Evolutionary conservation across 2,888 invertebrate species (phyloP), one percentile per base, ranked within the genome.

Genomic region (Anarsia innoxiella): DNA sequence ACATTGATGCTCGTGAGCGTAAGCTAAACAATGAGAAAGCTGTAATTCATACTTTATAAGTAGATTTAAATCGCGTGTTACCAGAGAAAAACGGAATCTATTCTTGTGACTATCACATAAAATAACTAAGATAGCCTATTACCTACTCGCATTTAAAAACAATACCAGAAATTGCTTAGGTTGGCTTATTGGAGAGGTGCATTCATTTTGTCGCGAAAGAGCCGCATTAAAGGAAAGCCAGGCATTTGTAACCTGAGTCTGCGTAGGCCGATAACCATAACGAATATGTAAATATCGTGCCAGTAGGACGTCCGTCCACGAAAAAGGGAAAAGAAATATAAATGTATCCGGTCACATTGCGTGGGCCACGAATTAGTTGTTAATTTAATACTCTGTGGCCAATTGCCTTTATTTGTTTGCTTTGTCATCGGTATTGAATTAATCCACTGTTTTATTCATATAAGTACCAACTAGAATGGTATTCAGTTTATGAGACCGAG

Each of bases 251-350:
- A 31, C 16, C 35, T 37, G 36, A 42, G 41, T 41, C 36, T 35
- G 42, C 48, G 49, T 53, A 15, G 28, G 35, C 28, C 12, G 27
- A 16, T 16, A 12, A 9, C 35, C 35, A 35, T 35, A 28, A 28
- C 57, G 63, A 66, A 72, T 69, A 80, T 78, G 77, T 71, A 71
- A 75, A 80, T 73, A 57, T 51, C 49, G 52, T 54, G 71, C 58
- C 59, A 66, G 77, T 76, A 78, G 79, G 79, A 78, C 71, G 80
- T 79, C 79, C 78, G 77, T 57, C 58, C 61, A 70, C 76, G 56
- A 77, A 79, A 78, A 77, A 68, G 83, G 71, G 64, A 72, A 66
- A 77, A 71, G 67, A 72, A 73, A 75, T 73, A 79, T 74, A 67
- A 68, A 78, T 78, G 74, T 75, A 76, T 80, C 80, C 79, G 80